A percentile compares a stretch with the other conserved stretches of the same genome.
These are phyloP conservation scores for Gobio gobio DNA, from an alignment of 2,113 vertebrate species.

Conservation along the genomic window DNA sequence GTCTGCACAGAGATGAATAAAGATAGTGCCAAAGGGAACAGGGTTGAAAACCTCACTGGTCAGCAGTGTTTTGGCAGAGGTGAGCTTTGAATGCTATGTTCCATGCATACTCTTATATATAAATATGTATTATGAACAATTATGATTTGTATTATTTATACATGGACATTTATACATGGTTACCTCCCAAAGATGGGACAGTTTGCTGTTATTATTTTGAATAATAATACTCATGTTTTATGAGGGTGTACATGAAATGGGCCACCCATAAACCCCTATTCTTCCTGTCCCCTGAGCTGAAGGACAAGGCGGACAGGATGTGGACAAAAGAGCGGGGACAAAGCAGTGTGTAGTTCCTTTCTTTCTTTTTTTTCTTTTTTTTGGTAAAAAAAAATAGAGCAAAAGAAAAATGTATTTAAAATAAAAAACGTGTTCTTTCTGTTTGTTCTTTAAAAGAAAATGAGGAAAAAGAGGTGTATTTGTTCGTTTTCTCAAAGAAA, in stretches of 20 bases:
- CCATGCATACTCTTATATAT: constrained; percentile 60
- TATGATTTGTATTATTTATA: constrained; percentile 78
- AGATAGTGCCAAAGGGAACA: constrained; percentile 48
- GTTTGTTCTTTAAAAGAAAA: constrained; percentile 72
- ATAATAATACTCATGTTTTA: constrained; percentile 68
- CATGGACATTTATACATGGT: constrained; percentile 69
- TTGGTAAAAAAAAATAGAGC: constrained; percentile 57
- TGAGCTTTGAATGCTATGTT: constrained; percentile 52
- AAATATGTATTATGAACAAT: constrained; percentile 69
- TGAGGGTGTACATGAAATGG: constrained; percentile 67
- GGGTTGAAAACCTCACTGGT: constrained; percentile 53
- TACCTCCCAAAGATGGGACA: constrained; percentile 58
- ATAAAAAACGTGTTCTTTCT: constrained; percentile 63
- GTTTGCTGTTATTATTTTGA: constrained; percentile 72
- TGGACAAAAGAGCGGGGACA: constrained; percentile 40
- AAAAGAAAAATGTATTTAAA: constrained; percentile 64
- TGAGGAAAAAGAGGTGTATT: constrained; percentile 54
- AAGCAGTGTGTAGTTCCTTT: constrained; percentile 60
- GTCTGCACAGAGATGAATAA: constrained; percentile 37
- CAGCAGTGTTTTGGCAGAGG: constrained; percentile 49
- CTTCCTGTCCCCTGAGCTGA: constrained; percentile 45
- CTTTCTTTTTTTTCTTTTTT: constrained; percentile 49
- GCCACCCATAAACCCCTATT: constrained; percentile 50
- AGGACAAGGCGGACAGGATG: constrained; percentile 10
- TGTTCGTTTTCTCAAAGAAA: constrained; percentile 69